Base-by-base conservation (phyloP, 1,140 invertebrate species). In the Thaumatotibia leucotreta region DNA sequence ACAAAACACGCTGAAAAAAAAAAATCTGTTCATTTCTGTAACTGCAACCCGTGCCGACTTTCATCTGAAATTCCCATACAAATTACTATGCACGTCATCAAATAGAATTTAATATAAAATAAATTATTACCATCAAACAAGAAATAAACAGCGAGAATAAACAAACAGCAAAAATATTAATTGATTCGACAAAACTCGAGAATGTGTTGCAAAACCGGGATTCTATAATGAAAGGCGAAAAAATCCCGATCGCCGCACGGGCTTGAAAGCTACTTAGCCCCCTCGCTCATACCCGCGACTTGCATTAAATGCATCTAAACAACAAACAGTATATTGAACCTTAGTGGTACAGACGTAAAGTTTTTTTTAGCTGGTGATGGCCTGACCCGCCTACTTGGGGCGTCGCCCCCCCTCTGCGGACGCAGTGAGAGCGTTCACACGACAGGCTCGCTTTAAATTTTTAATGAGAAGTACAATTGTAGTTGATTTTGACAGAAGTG, bases 361-460 rank as follows among this genome's bases (percentile, higher is more conserved):
- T 77, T 58, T 8, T 65, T 24, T 73, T 63, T 79, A 17, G 58
- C 35, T 49, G 70, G 67, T 39, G n/a, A 14, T 52, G 23, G 14
- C 39, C 62, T 64, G 88, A 67, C 84, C 86, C 88, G 88, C 88
- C 88, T 86, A 76, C 76, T 79, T 84, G 82, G 86, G 88, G 88
- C 88, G 88, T 83, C 76, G 84, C 84, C 77, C 87, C 80, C 76
- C 77, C 76, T 76, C 74, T 72, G 65, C 58, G 66, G 35, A 49
- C 73, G 71, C 71, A 76, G 69, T 68, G 74, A 82, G 82, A 84
- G 84, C 87, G 85, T 87, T 87, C 87, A 88, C 85, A 86, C 84
- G 76, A 81, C 74, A 85, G 73, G 77, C 77, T 82, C 82, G 82
- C 80, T 87, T 89, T 89, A 79, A 90, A 90, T 86, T 83, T 88